These are phyloP conservation scores for Ornithorhynchus anatinus DNA, from an alignment of 2,113 vertebrate genomes.

Conservation along the genomic window DNA sequence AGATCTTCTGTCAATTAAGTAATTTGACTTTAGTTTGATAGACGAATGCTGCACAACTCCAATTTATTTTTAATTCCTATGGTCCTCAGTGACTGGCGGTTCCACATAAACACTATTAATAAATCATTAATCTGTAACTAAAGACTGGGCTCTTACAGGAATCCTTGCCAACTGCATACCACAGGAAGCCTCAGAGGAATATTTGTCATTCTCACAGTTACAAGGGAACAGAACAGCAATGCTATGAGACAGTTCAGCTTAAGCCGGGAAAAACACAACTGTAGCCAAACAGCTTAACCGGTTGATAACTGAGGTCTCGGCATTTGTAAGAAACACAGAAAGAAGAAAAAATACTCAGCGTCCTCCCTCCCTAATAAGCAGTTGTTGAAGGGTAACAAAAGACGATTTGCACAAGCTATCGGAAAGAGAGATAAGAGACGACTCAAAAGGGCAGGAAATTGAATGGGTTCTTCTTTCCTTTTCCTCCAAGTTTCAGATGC, in stretches of 20 bases:
- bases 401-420: conserved; percentile 15
- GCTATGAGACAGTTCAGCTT: conserved; percentile 31
- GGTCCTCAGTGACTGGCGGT: conserved; percentile 65
- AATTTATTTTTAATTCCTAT: conserved; percentile 69
- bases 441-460: conserved; percentile 34
- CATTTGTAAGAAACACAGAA: conserved; percentile 42
- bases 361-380: conserved; percentile 10
- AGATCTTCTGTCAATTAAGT: conserved; percentile 38
- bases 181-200: conserved; percentile 60
- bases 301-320: conserved; percentile 16
- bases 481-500: conserved; percentile 49
- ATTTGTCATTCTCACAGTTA: conserved; percentile 52
- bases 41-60: conserved; percentile 57
- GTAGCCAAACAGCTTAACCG: neutral
- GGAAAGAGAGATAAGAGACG: conserved; percentile 16
- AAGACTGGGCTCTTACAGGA: conserved; percentile 44
- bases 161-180: conserved; percentile 29
- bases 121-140: conserved; percentile 79
- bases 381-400: conserved; percentile 25
- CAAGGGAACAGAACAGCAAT: neutral
- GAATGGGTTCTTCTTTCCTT: conserved; percentile 32
- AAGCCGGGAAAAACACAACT: conserved; percentile 25
- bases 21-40: conserved; percentile 62
- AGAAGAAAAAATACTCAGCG: neutral
- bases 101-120: conserved; percentile 78